A percentile compares a stretch with the other conserved stretches of the same genome.
Evolutionary conservation across 2,797 vertebrate genomes (phyloP).

Genomic region (Lacerta agilis): DNA sequence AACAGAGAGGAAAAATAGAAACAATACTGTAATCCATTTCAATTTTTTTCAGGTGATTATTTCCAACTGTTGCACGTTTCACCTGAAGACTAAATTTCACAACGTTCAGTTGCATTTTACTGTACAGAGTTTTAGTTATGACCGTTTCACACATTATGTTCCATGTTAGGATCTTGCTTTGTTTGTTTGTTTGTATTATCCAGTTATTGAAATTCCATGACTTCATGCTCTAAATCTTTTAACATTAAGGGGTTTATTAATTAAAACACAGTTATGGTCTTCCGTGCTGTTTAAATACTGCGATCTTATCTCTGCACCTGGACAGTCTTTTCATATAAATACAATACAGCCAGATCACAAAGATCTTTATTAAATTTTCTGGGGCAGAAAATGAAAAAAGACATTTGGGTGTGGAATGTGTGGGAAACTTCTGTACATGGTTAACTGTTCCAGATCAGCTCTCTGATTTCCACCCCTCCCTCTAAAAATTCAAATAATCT

Average conservation of each 20-base stretch:
- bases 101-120: neutral
- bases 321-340: conserved; percentile 25
- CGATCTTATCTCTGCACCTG: conserved; percentile 31
- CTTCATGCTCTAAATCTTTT: conserved; percentile 38
- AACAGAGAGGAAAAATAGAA: neutral
- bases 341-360: conserved; percentile 1
- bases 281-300: neutral
- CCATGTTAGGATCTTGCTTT: conserved; percentile 40
- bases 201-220: conserved; percentile 52
- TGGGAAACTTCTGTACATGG: conserved; percentile 11
- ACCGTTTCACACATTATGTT: conserved; percentile 23
- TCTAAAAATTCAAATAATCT: neutral
- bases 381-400: conserved; percentile 32
- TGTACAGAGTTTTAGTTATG: neutral
- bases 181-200: neutral
- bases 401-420: conserved; percentile 6
- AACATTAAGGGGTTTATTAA: conserved; percentile 17
- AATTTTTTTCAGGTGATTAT: neutral
- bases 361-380: conserved; percentile 33
- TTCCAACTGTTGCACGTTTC: neutral
- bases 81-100: neutral
- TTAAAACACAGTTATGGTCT: conserved; percentile 24
- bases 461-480: neutral
- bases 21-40: neutral
- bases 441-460: conserved; percentile 24